phyloP scores from a whole-genome alignment of 2,888 invertebrate species.

The Eupsilia transversa region DNA sequence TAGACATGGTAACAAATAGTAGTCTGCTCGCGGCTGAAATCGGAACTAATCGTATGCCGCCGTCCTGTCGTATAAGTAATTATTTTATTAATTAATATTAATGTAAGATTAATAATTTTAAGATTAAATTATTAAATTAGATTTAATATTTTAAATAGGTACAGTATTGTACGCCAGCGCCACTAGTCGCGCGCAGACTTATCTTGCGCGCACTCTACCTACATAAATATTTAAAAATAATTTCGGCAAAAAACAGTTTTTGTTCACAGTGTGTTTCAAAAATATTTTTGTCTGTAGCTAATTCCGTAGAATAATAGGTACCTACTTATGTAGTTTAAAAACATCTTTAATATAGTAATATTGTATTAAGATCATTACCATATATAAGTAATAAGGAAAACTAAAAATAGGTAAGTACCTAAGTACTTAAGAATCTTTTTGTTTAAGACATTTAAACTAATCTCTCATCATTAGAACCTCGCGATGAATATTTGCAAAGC shows the following conservation, averaged over 20 bases:
- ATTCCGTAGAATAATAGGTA: neutral
- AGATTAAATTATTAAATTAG: no score
- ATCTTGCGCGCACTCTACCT: no score
- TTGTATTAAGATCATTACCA: no score
- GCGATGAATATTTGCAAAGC: conserved; percentile 31
- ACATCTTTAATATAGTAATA: neutral
- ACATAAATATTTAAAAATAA: neutral
- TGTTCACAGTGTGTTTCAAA: neutral
- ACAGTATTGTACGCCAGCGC: no score
- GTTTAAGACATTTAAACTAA: neutral
- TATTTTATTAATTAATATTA: no score
- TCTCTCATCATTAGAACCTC: neutral
- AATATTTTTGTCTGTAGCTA: neutral
- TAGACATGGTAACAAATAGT: neutral
- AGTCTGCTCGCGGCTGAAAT: no score
- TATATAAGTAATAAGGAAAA: conserved; percentile 14
- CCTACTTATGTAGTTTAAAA: neutral
- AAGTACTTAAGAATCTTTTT: conserved; percentile 11
- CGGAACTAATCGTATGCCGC: no score
- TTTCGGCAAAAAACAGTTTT: neutral
- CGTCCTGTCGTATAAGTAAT: no score
- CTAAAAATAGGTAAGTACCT: no score
- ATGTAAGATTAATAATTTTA: no score
- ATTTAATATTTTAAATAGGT: no score
- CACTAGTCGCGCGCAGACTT: no score